phyloP scores from a whole-genome alignment of 2,888 invertebrate genomes.

The Apoderus coryli region DNA sequence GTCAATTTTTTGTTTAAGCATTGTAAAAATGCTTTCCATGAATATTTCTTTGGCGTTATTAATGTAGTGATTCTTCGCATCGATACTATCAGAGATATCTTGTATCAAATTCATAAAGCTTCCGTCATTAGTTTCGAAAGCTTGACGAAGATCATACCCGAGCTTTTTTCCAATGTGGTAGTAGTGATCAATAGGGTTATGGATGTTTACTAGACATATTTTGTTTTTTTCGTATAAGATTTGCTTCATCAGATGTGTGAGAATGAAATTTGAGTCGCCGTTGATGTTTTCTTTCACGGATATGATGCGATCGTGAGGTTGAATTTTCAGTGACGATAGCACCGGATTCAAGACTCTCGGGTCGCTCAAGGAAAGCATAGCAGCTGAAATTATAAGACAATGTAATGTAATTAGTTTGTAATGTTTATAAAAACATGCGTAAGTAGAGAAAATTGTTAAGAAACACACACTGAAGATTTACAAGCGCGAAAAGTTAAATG shows the following conservation, averaged over 20 bases:
- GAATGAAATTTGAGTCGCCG: conserved; percentile 58
- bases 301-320: conserved; percentile 43
- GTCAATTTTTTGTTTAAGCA: conserved; percentile 20
- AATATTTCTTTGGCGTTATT: conserved; percentile 25
- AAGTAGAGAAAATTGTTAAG: too few relatives aligned
- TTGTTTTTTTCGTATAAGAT: conserved; percentile 45
- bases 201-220: conserved; percentile 49
- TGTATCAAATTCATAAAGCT: too few relatives aligned
- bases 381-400: too few relatives aligned
- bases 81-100: conserved; percentile 32
- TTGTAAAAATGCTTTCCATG: conserved; percentile 37
- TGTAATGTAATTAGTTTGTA: too few relatives aligned
- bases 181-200: conserved; percentile 58
- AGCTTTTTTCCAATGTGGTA: conserved; percentile 59
- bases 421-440: too few relatives aligned
- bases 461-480: too few relatives aligned
- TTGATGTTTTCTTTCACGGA: conserved; percentile 54
- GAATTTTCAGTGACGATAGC: conserved; percentile 41
- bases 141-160: conserved; percentile 50
- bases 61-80: conserved; percentile 24
- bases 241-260: conserved; percentile 52
- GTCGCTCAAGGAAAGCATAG: conserved; percentile 19
- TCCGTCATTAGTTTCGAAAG: conserved; percentile 34
- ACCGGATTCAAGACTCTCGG: conserved; percentile 20
- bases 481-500: too few relatives aligned